Percentiles rank a stretch among this genome's conserved stretches.
These are phyloP conservation scores for Branchinecta lindahli DNA, from an alignment of 1,140 invertebrate genomes.

Conservation along the genomic window DNA sequence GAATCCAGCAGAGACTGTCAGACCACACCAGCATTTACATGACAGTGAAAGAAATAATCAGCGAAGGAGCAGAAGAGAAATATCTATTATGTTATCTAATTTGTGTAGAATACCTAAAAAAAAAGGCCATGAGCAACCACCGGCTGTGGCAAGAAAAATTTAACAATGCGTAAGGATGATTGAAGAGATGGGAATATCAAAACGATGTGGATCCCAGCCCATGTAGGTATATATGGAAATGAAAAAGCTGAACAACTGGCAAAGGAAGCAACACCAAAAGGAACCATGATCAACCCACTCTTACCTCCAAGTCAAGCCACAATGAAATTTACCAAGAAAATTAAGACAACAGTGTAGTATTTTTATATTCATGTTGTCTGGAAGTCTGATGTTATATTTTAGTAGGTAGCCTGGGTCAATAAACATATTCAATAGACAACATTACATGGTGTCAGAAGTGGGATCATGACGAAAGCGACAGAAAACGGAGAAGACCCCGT, in stretches of 20 bases:
- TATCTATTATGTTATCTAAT: neutral
- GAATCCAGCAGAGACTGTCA: conserved; percentile 1
- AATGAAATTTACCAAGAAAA: neutral
- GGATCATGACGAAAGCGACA: too few species aligned
- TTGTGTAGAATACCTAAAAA: neutral
- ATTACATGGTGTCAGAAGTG: too few species aligned
- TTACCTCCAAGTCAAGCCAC: neutral
- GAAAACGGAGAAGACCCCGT: too few species aligned
- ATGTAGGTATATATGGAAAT: conserved; percentile 1
- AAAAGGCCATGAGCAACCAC: neutral
- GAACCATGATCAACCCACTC: neutral
- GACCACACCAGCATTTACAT: conserved; percentile 5
- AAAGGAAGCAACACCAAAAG: neutral
- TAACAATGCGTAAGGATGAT: neutral
- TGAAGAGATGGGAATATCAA: conserved; percentile 4
- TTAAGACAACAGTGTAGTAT: too few species aligned
- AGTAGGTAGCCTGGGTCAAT: too few species aligned
- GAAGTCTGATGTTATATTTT: too few species aligned
- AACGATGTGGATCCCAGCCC: conserved; percentile 4
- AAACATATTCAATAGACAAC: too few species aligned
- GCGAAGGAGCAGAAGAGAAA: neutral
- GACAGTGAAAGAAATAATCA: conserved; percentile 6
- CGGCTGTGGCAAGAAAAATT: neutral
- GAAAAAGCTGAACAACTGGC: neutral
- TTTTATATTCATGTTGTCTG: too few species aligned